phyloP scores from a whole-genome alignment of 2,797 vertebrate genomes.

The Phylloscopus collybita region DNA sequence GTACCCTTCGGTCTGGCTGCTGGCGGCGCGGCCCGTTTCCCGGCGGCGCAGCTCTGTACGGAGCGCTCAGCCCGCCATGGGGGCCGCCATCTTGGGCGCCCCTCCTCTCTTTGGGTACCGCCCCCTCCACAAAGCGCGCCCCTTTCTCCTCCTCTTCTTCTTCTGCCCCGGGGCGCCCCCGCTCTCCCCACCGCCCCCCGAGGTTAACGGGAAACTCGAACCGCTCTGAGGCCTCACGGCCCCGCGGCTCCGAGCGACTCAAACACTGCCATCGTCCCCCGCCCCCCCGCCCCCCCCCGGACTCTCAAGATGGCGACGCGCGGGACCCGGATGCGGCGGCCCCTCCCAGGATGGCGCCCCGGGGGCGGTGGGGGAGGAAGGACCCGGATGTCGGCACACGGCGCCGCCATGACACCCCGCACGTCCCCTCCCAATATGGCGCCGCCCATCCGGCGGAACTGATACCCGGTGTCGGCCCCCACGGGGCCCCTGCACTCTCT shows the following conservation, averaged over 20 bases:
- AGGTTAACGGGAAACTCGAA: accelerated
- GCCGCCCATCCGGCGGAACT: not conserved
- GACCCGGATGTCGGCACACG: not conserved
- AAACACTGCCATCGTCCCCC: not conserved
- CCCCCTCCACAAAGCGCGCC: not conserved
- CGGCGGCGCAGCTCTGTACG: not conserved
- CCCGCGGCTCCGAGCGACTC: too few species aligned
- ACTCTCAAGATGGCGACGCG: not conserved
- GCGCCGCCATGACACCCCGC: not conserved
- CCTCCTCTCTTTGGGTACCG: not conserved
- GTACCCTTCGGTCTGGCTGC: not conserved
- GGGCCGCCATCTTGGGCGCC: not conserved
- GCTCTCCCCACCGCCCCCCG: not conserved
- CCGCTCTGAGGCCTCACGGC: not conserved
- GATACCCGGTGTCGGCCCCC: too few species aligned
- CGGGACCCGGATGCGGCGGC: not conserved
- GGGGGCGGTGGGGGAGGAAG: not conserved
- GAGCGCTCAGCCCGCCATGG: not conserved
- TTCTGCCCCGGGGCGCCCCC: accelerated
- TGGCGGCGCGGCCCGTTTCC: not conserved
- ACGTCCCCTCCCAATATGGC: not conserved
- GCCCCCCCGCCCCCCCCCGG: too few species aligned
- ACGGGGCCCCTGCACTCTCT: accelerated
- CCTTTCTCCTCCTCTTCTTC: not conserved
- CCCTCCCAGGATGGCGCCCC: not conserved